These are phyloP conservation scores for Listronotus oregonensis DNA, from an alignment of 1,140 invertebrate genomes.

Conservation along the genomic window DNA sequence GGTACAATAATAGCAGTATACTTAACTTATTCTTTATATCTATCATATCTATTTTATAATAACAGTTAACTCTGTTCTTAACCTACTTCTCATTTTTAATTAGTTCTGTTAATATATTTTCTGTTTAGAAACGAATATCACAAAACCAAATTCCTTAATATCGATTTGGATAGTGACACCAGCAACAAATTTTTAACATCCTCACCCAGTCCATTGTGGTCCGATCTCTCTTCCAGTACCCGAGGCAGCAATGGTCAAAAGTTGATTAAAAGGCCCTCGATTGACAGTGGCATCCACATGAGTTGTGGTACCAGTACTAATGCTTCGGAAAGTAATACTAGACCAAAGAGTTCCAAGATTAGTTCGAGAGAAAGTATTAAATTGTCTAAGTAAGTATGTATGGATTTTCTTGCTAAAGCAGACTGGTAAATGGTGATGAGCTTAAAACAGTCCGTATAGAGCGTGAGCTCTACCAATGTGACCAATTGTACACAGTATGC, in stretches of 20 bases:
- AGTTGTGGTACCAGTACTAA: conserved; percentile 58
- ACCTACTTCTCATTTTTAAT: not conserved
- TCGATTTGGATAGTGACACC: conserved; percentile 46
- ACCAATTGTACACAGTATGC: too few relatives aligned
- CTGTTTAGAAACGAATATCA: conserved; percentile 55
- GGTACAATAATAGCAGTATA: conserved; percentile 48
- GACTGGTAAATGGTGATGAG: too few relatives aligned
- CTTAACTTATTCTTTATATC: not conserved
- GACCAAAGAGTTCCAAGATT: conserved; percentile 47
- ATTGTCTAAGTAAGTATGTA: conserved; percentile 59
- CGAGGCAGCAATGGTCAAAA: conserved; percentile 55
- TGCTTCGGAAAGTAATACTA: conserved; percentile 13
- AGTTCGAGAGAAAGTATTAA: conserved; percentile 54
- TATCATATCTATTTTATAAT: too few relatives aligned
- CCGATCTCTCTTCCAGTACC: conserved; percentile 45
- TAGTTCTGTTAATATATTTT: not conserved
- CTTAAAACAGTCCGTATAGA: too few relatives aligned
- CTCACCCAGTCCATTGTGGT: conserved; percentile 50
- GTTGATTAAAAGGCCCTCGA: conserved; percentile 72
- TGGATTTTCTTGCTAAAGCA: too few relatives aligned
- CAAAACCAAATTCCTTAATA: conserved; percentile 58
- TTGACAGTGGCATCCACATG: conserved; percentile 71
- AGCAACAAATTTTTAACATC: conserved; percentile 49
- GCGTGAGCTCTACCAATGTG: too few relatives aligned
- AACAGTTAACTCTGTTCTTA: too few relatives aligned